Percentiles rank a stretch among this genome's conserved stretches.
These are phyloP conservation scores for Thalassarche chlororhynchos DNA, from an alignment of 2,113 vertebrate species.

Conservation along the genomic window DNA sequence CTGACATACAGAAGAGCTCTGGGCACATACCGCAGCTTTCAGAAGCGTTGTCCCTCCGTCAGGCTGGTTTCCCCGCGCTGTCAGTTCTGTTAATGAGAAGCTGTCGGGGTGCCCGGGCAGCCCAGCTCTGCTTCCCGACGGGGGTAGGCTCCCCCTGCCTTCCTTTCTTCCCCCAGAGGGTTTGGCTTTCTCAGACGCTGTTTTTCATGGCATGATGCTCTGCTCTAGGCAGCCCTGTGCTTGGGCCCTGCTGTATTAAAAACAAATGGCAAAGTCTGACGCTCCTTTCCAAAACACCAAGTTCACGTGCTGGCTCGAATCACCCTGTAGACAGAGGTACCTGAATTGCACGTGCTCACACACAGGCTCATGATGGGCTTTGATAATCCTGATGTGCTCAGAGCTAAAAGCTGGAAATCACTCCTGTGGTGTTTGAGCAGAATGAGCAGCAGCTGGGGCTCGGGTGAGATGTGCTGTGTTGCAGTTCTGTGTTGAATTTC, in stretches of 20 bases:
- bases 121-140: rapidly evolving
- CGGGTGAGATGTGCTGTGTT: rapidly evolving
- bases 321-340: background rate
- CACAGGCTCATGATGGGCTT: rapidly evolving
- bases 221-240: background rate
- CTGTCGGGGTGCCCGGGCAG: background rate
- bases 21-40: background rate
- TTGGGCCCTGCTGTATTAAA: background rate
- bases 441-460: background rate
- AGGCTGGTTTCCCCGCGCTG: rapidly evolving
- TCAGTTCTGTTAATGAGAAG: background rate
- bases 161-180: background rate
- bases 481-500: background rate
- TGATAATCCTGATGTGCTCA: background rate
- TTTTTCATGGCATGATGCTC: background rate
- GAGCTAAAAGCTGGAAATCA: background rate
- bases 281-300: background rate
- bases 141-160: background rate
- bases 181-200: background rate
- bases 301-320: rapidly evolving
- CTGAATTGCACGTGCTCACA: rapidly evolving
- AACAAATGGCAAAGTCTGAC: rapidly evolving
- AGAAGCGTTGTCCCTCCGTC: rapidly evolving
- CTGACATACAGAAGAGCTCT: background rate
- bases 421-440: background rate